A percentile compares a stretch with the other conserved stretches of the same genome.
Evolutionary conservation across 2,113 vertebrate species (phyloP).

Genomic region (Callaeas wilsoni): DNA sequence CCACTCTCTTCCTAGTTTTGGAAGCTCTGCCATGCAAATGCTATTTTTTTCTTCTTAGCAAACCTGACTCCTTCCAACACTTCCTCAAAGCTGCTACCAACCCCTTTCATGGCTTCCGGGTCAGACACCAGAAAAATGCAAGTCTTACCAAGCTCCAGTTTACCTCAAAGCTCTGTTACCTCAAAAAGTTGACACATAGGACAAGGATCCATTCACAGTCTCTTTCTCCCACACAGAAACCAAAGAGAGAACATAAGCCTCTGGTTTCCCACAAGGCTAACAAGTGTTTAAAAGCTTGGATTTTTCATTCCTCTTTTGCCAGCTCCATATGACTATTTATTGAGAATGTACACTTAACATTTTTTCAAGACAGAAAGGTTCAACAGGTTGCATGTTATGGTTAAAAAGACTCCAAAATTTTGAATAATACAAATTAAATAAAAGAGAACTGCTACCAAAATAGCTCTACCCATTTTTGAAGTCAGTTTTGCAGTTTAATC

Average conservation of each 20-base stretch:
- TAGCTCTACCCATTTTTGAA: neutral
- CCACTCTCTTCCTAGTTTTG: neutral
- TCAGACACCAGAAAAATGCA: neutral
- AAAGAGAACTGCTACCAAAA: neutral
- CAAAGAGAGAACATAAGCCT: neutral
- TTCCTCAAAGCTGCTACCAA: neutral
- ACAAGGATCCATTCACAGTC: neutral
- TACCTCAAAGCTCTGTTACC: neutral
- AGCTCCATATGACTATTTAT: neutral
- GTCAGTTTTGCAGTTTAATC: neutral
- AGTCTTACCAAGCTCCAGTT: neutral
- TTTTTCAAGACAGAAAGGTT: neutral
- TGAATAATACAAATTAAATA: neutral
- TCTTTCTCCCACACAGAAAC: neutral
- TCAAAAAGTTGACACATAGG: neutral
- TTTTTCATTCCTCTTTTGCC: neutral
- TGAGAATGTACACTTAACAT: neutral
- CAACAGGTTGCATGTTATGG: neutral
- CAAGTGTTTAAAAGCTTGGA: neutral
- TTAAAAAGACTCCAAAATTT: rapidly evolving
- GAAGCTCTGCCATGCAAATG: neutral
- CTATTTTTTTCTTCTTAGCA: neutral
- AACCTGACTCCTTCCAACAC: neutral
- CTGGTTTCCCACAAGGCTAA: neutral
- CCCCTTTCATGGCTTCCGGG: neutral